Percentiles rank a stretch among this genome's conserved stretches.
phyloP scores from a whole-genome alignment of 2,113 vertebrate species.

The Hyaena hyaena region DNA sequence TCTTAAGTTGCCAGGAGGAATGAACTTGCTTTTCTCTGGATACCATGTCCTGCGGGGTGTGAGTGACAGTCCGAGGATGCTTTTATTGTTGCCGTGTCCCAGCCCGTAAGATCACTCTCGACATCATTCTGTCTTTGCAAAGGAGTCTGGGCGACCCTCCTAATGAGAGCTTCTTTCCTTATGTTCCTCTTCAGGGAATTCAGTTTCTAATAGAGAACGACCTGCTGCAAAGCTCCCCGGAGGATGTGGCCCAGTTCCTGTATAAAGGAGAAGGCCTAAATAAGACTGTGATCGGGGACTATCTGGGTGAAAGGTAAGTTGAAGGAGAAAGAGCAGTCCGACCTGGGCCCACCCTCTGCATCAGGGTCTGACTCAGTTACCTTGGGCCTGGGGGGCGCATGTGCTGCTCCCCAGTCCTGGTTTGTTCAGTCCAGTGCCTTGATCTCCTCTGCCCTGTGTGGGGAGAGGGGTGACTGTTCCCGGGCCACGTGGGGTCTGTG shows the following conservation, averaged over 20 bases:
- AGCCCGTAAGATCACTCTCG: not conserved
- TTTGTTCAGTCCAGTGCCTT: accelerated
- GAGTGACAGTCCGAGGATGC: not conserved
- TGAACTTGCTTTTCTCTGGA: not conserved
- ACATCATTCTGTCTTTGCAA: not conserved
- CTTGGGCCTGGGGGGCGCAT: accelerated
- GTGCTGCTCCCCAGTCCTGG: accelerated
- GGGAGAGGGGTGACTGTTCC: not conserved
- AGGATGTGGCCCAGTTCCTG: constrained; percentile 97
- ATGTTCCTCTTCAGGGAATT: constrained; percentile 90
- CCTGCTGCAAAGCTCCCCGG: constrained; percentile 96
- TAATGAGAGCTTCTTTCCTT: constrained; percentile 30
- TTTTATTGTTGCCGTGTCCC: not conserved
- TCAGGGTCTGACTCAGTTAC: not conserved
- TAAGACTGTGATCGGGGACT: constrained; percentile 98
- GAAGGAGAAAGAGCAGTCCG: not conserved
- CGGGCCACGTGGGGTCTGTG: not conserved
- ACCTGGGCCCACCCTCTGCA: accelerated
- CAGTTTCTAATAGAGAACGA: constrained; percentile 98
- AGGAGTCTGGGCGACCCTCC: not conserved
- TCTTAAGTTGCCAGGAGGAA: not conserved
- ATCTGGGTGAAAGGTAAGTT: constrained; percentile 96
- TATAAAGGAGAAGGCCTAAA: constrained; percentile 99
- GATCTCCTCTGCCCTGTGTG: not conserved
- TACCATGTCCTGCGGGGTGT: not conserved